Percentiles rank a stretch among this genome's conserved stretches.
Evolutionary conservation across 2,113 vertebrate species (phyloP).

Genomic region (Tonatia bakeri): DNA sequence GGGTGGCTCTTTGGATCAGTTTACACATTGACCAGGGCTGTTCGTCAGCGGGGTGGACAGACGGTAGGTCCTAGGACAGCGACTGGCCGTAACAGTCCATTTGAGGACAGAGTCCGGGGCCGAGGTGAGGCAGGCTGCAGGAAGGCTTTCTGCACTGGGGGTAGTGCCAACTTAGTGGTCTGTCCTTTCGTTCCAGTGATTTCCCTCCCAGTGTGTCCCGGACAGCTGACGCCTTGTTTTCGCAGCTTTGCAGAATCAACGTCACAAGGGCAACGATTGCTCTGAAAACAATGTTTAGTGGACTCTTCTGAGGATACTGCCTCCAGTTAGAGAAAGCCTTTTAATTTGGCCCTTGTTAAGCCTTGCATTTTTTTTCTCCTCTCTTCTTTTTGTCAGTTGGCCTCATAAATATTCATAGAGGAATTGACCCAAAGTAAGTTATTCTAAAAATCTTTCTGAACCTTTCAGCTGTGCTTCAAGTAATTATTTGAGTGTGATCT

Average conservation of each 20-base stretch:
- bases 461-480: neutral
- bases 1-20: neutral
- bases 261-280: neutral
- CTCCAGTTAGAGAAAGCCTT: neutral
- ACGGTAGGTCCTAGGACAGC: accelerated
- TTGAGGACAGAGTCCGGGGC: neutral
- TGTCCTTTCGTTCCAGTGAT: neutral
- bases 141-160: neutral
- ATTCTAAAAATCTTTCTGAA: constrained; percentile 11
- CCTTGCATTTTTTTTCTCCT: neutral
- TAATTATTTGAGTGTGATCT: neutral
- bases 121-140: accelerated
- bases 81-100: neutral
- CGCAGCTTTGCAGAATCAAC: neutral
- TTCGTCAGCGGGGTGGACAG: neutral
- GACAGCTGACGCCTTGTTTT: neutral
- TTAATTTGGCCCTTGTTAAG: neutral
- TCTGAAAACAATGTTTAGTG: neutral
- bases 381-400: neutral
- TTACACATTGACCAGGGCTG: neutral
- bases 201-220: neutral
- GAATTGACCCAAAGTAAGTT: neutral
- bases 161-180: too few relatives aligned
- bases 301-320: neutral
- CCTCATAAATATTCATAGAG: constrained; percentile 43